Evolutionary conservation across 2,113 vertebrate species (phyloP), one percentile per base, ranked within the genome.

Genomic region (Collichthys lucidus): DNA sequence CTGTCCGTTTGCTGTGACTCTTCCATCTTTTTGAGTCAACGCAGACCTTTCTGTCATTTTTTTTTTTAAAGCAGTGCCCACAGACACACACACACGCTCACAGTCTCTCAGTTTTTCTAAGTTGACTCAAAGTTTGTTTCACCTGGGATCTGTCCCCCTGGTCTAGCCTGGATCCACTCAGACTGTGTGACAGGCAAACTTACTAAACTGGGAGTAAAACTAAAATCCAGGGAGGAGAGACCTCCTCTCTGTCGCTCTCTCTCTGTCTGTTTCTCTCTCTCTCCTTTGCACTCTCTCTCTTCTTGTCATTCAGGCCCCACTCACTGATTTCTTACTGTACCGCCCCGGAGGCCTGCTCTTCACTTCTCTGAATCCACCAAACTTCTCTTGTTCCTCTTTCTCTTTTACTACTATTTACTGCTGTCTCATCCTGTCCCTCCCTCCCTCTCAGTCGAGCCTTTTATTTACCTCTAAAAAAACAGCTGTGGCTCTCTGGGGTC

Each of bases 1-100:
- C 3, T 68, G 66, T 68, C 74, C 76, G 19, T 80, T 87, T 11
- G 24, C 55, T 24, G 35, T 20, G 0, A 15, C 87, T 73, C 90
- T 93, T 50, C 31, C 63, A 44, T 82, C 88, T 72, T 90, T 93
- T 82, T 91, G 88, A 79, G 92, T 20, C n/a, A 92, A 70, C 1
- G 89, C 83, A 60, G 91, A 90, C 86, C 92, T 96, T 87, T 92
- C 92, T 67, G 93, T 81, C 98, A 98, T 99, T 29, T 29, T 29
- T 82, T 86, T 73, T 67, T 35, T 35, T 35, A 7, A 35, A 35
- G 80, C 61, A 73, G 40, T 55, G 22, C 0, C 22, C 22, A 70
- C 31, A 53, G 15, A 31, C 10, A 19, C 26, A 52, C 63, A 49
- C 47, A 15, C 10, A 31, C 12, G 26, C 26, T 24, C 26, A 42